phyloP scores from a whole-genome alignment of 2,113 vertebrate genomes.

The Sylvietta virens region DNA sequence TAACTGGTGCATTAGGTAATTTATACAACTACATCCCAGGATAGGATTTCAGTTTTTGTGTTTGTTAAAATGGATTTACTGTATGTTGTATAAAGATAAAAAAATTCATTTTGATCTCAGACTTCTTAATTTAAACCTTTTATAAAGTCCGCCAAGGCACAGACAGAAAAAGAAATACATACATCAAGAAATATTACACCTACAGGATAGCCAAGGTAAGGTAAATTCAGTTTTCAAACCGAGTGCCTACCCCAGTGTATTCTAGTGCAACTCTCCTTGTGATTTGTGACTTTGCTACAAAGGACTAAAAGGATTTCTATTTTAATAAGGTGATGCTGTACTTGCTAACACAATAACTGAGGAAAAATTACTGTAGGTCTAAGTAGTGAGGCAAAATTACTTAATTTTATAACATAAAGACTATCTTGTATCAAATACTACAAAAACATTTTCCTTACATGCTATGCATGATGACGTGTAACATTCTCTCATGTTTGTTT shows the following conservation, averaged over 20 bases:
- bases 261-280: background rate
- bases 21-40: background rate
- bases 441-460: background rate
- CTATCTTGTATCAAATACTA: background rate
- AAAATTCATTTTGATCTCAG: background rate
- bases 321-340: background rate
- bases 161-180: background rate
- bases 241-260: background rate
- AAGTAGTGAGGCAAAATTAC: background rate
- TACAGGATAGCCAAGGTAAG: background rate
- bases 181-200: background rate
- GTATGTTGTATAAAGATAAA: background rate
- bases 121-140: background rate
- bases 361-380: background rate
- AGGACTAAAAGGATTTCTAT: background rate
- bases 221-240: background rate
- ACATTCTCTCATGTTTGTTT: background rate
- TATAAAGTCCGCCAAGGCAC: background rate
- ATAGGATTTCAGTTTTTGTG: background rate
- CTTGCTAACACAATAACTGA: background rate
- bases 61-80: background rate
- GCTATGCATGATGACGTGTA: background rate
- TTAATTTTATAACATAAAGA: background rate
- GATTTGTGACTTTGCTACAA: background rate
- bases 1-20: background rate